Conservation (phyloP, 2,888 invertebrate genomes). For the Lasioglossum pauxillum region DNA sequence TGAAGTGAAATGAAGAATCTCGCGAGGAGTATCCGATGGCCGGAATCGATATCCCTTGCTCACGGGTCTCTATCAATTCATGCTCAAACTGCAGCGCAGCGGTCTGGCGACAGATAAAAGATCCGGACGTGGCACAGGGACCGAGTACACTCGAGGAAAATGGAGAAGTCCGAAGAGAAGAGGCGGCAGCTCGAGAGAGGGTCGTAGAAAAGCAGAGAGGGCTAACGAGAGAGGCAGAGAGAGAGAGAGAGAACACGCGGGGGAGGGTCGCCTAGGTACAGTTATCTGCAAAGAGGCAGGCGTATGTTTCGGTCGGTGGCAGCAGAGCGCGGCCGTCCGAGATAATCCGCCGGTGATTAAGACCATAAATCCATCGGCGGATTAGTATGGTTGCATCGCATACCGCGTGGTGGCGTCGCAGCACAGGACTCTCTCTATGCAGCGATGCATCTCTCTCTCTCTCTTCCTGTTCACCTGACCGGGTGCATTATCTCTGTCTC, state of each 20-base stretch:
- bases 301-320: slow-evolving; percentile 82
- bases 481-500: slow-evolving; percentile 40
- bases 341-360: slow-evolving; percentile 88
- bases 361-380: slow-evolving; percentile 87
- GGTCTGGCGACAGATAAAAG: slow-evolving; percentile 15
- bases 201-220: slow-evolving; percentile 8
- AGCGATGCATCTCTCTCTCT: slow-evolving; percentile 52
- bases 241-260: slow-evolving; percentile 4
- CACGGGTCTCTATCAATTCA: not conserved
- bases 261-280: slow-evolving; percentile 71
- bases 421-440: slow-evolving; percentile 61
- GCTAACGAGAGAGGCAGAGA: not conserved
- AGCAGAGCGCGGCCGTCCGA: slow-evolving; percentile 83
- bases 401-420: slow-evolving; percentile 71
- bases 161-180: slow-evolving; percentile 4
- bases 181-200: slow-evolving; percentile 14
- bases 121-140: slow-evolving; percentile 28
- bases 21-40: not conserved
- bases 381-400: slow-evolving; percentile 83
- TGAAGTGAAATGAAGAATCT: not conserved
- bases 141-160: slow-evolving; percentile 1
- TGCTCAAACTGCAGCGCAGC: not conserved
- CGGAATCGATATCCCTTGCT: not conserved
- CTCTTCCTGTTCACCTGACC: slow-evolving; percentile 22
- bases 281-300: slow-evolving; percentile 84